A percentile compares a stretch with the other conserved stretches of the same genome.
Evolutionary conservation across 2,888 invertebrate genomes (phyloP).

Genomic region (Pristionchus exspectatus): DNA sequence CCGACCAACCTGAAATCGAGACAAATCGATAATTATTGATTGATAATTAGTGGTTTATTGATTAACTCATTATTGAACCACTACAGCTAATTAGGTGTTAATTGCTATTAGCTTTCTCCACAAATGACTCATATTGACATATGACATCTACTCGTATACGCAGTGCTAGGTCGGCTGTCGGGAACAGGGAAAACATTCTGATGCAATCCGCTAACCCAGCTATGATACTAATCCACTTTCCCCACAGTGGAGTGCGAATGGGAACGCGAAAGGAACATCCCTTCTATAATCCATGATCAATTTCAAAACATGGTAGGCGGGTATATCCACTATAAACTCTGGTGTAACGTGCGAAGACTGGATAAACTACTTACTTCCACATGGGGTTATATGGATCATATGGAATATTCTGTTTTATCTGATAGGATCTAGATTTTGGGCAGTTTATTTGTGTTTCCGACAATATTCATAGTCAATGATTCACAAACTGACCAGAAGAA

Average conservation of each 20-base stretch:
- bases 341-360: not conserved
- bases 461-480: not conserved
- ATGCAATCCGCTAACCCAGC: not conserved
- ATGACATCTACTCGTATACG: not conserved
- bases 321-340: not conserved
- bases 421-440: no score
- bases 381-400: no score
- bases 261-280: not conserved
- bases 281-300: not conserved
- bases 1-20: slow-evolving; percentile 37
- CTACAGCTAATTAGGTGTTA: not conserved
- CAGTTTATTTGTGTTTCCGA: no score
- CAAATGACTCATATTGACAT: not conserved
- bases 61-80: not conserved
- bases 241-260: not conserved
- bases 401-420: no score
- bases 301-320: not conserved
- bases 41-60: not conserved
- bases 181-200: not conserved
- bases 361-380: no score
- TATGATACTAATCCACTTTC: not conserved
- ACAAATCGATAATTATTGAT: not conserved
- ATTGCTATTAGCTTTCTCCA: not conserved
- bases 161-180: not conserved
- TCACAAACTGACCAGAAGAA: slow-evolving; percentile 78